phyloP scores from a whole-genome alignment of 2,888 invertebrate genomes.

The Phortica magna region DNA sequence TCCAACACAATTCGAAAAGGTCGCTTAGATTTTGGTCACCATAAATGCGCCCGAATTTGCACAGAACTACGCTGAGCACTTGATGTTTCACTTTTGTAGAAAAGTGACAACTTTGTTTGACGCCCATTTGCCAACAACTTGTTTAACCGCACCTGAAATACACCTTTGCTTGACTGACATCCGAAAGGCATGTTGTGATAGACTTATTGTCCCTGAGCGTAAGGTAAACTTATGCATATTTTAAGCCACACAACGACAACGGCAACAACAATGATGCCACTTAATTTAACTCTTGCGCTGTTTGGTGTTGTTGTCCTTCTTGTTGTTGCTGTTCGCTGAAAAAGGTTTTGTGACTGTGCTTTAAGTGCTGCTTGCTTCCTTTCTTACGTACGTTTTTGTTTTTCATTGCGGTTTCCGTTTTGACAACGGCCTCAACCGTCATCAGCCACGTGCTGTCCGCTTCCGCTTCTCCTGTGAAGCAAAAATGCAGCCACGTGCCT shows the following conservation, averaged over 20 bases:
- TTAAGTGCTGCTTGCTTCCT: slow-evolving; percentile 56
- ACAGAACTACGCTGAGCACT: no score
- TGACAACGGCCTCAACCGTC: not conserved
- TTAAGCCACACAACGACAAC: slow-evolving; percentile 5
- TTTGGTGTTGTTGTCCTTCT: slow-evolving; percentile 40
- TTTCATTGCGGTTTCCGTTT: slow-evolving; percentile 60
- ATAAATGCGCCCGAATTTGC: no score
- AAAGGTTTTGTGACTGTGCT: slow-evolving; percentile 41
- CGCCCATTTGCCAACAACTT: no score
- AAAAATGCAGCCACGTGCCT: no score
- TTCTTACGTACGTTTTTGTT: slow-evolving; percentile 57
- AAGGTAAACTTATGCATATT: slow-evolving; percentile 25
- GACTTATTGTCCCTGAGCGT: not conserved
- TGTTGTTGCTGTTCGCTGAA: slow-evolving; percentile 22
- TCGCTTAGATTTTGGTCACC: not conserved
- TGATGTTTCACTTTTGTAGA: no score
- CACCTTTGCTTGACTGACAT: no score
- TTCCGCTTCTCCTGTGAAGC: no score
- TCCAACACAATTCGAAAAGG: not conserved
- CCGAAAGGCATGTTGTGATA: not conserved
- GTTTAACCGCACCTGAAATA: no score
- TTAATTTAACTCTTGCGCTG: slow-evolving; percentile 14
- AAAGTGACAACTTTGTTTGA: no score
- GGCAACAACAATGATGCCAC: not conserved
- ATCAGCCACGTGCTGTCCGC: no score